Base-by-base conservation (phyloP, 2,888 invertebrate species). In the Volucella bombylans region DNA sequence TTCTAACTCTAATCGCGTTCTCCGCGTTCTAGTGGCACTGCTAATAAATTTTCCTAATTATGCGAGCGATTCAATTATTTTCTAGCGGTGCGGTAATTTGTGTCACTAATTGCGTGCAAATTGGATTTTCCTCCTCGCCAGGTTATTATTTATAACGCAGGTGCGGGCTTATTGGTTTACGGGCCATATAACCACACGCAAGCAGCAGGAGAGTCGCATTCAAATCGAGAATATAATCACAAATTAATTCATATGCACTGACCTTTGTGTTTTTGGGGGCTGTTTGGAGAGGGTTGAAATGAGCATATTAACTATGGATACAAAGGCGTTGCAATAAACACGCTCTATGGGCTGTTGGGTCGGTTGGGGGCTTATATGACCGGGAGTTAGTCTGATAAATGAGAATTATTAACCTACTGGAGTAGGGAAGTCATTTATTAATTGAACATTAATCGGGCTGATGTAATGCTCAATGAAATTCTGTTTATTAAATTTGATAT, bases 31-130 rank as follows among this genome's bases (percentile, higher is more conserved):
- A 47, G 39, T n/a, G 72, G 73, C 43, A 31, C 4, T 31, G 74
- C 59, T 12, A 77, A 82, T 86, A 86, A 86, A 86, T 86, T 73
- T 82, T 73, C 77, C 15, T 82, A 86, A 86, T 82, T 86, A 82
- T 86, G 82, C 82, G 65, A 78, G 76, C 82, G 72, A 86, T 86
- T 86, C 82, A 86, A 86, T 86, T 86, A 86, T 86, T 86, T 85
- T 73, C 73, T 31, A 81, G 50, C 68, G 71, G 54, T 49, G 83
- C 78, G 87, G 87, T 88, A 88, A 89, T 90, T 90, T 89, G 89
- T 90, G 90, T 90, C 90, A 90, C 90, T 90, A 90, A 90, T 90
- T 90, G 89, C 89, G 89, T 89, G 88, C 90, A 88, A 90, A 90
- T 90, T 88, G 89, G 87, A 88, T 87, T 88, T 80, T 88, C 87